Evolutionary conservation across 2,113 vertebrate species (phyloP), one percentile per base, ranked within the genome.

Genomic region (Himantopus leucocephalus): DNA sequence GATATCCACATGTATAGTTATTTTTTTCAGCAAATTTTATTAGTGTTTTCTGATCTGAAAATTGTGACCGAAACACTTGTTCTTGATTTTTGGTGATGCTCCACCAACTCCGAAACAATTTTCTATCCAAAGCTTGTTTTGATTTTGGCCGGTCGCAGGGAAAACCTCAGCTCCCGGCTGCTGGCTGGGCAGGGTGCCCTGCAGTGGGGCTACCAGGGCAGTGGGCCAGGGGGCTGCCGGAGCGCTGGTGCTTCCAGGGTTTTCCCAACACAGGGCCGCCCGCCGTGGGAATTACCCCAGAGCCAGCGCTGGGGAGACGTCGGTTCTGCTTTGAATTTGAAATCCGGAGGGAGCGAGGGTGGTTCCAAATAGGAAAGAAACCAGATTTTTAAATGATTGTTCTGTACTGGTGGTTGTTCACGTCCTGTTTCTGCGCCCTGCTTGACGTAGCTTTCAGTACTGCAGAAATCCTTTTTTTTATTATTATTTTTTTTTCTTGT

Each of bases 401-500:
- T 86, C 14, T 23, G 12, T 63, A 2, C 32, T 70, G 37, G 34
- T 43, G 14, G 2, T 85, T 93, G 58, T 47, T 88, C 63, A 50
- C 2, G 5, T 67, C 47, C 64, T 66, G 32, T 77, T 66, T 8
- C 63, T 73, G 56, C 21, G 53, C 41, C 52, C 16, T 82, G 74
- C 8, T 10, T 59, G 22, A 73, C 63, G 32, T 5, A 5, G 47
- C 37, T 67, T 47, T 60, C 45, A 62, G 30, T 35, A 4, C 53
- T 29, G 56, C 66, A 83, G 78, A 72, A 90, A 48, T 45, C 7
- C 5, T 8, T 35, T 35, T 55, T 60, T 32, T 18, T 55, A 32
- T 30, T 24, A 19, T 13, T 0, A 47, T 43, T 43, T 13, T 6
- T 2, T 35, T 13, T 6, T 2, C 12, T 29, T 45, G 6, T 71